phyloP scores from a whole-genome alignment of 2,113 vertebrate genomes.

The Mormoops blainvillei region DNA sequence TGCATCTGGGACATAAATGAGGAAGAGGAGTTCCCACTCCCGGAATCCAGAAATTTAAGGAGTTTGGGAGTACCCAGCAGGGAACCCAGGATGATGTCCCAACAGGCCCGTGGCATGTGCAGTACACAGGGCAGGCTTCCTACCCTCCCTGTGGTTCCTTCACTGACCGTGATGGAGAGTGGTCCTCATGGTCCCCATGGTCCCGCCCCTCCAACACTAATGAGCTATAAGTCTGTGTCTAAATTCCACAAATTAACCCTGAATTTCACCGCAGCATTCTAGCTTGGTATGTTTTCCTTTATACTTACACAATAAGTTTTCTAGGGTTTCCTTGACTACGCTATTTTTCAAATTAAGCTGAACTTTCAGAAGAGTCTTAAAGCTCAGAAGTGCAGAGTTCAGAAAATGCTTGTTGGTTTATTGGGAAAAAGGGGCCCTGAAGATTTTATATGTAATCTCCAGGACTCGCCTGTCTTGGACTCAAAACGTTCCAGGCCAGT shows the following conservation, averaged over 20 bases:
- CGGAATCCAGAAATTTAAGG: background rate
- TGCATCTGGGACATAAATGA: background rate
- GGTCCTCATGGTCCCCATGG: background rate
- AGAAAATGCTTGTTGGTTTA: background rate
- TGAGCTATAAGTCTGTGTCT: background rate
- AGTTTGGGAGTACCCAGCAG: background rate
- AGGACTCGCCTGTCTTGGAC: background rate
- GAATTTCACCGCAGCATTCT: background rate
- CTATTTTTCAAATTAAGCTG: conserved; percentile 26
- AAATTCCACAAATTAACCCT: background rate
- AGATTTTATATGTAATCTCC: background rate
- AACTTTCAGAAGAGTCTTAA: background rate
- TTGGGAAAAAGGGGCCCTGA: background rate
- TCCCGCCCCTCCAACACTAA: background rate
- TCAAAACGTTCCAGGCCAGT: background rate
- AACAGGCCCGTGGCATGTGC: background rate
- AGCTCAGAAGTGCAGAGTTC: background rate
- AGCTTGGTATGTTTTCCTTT: background rate
- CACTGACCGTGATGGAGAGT: background rate
- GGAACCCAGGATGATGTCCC: background rate
- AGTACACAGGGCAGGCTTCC: background rate
- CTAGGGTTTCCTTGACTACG: background rate
- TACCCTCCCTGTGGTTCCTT: background rate
- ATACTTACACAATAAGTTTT: background rate
- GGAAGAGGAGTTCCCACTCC: background rate